A percentile compares a stretch with the other conserved stretches of the same genome.
phyloP scores from a whole-genome alignment of 2,888 invertebrate genomes.

The Chromoteleia sp. region DNA sequence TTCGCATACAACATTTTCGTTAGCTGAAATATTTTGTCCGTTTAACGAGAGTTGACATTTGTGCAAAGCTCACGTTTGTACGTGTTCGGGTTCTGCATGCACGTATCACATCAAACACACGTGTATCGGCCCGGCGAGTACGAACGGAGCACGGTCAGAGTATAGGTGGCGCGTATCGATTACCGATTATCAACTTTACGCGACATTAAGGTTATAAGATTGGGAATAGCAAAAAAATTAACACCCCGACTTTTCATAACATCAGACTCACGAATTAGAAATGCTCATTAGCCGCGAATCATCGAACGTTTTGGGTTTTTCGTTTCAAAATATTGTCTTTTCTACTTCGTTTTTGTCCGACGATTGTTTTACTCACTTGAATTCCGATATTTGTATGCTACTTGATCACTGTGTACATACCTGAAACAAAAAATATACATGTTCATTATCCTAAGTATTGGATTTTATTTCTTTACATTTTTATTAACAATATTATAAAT shows the following conservation, averaged over 20 bases:
- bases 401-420: neutral
- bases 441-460: neutral
- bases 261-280: slow-evolving; percentile 15
- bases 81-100: slow-evolving; percentile 2
- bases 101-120: neutral
- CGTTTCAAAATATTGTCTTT: neutral
- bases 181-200: slow-evolving; percentile 56
- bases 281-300: slow-evolving; percentile 16
- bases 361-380: slow-evolving; percentile 9
- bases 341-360: neutral
- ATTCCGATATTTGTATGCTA: neutral
- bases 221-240: slow-evolving; percentile 26
- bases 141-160: slow-evolving; percentile 9
- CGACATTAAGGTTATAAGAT: slow-evolving; percentile 31
- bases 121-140: slow-evolving; percentile 5
- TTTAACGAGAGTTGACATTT: slow-evolving; percentile 23
- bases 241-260: slow-evolving; percentile 6
- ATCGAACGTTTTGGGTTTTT: neutral
- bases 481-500: too few relatives aligned
- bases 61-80: neutral
- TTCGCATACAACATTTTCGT: slow-evolving; percentile 24
- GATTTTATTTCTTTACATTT: too few relatives aligned
- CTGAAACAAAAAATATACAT: slow-evolving; percentile 17
- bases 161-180: slow-evolving; percentile 53
- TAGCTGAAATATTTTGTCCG: slow-evolving; percentile 18